These are phyloP conservation scores for Aegotheles bennettii DNA, from an alignment of 2,113 vertebrate genomes.

Conservation along the genomic window DNA sequence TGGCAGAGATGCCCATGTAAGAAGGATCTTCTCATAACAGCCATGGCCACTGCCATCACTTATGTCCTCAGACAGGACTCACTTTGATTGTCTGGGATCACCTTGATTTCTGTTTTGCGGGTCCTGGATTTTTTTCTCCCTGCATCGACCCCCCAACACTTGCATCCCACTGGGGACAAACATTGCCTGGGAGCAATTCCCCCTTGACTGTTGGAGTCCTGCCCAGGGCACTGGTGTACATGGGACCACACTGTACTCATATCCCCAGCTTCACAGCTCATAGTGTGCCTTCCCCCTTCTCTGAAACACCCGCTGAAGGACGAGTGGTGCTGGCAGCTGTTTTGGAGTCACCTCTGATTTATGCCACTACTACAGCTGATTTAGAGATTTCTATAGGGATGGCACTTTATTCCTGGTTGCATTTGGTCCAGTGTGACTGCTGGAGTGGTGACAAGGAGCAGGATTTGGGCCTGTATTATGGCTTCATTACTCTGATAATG, in stretches of 20 bases:
- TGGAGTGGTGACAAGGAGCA: neutral
- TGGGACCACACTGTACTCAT: neutral
- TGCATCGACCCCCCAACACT: neutral
- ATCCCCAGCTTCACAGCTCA: neutral
- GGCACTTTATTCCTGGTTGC: neutral
- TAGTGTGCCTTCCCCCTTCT: accelerated
- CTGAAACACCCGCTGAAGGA: neutral
- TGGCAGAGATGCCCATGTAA: neutral
- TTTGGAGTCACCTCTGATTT: neutral
- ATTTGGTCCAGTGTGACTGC: neutral
- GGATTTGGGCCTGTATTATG: neutral
- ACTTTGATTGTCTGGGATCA: neutral
- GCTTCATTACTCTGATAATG: neutral
- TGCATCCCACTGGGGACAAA: neutral
- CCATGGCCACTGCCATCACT: neutral
- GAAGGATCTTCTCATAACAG: neutral
- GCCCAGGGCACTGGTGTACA: accelerated
- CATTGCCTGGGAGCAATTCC: accelerated
- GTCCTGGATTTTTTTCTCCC: neutral
- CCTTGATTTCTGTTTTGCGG: neutral
- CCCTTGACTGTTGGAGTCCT: neutral
- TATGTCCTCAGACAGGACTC: neutral
- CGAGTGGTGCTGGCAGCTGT: neutral
- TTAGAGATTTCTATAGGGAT: neutral
- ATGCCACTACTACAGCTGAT: neutral